A percentile compares a stretch with the other conserved stretches of the same genome.
Evolutionary conservation across 1,140 invertebrate genomes (phyloP).

Genomic region (Philaenus spumarius): DNA sequence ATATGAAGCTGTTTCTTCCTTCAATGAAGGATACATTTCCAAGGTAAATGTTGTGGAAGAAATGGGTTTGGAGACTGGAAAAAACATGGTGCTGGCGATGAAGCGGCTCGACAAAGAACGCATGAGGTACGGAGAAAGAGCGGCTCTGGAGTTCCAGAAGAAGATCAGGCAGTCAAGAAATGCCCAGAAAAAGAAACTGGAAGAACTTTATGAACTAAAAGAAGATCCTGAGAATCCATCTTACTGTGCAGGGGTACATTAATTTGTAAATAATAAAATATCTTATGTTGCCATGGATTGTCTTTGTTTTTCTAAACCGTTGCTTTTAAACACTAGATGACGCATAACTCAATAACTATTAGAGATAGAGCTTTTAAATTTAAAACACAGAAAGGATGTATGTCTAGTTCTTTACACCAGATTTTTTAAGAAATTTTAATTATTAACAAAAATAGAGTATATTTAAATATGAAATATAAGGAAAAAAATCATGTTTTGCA

Average conservation of each 20-base stretch:
- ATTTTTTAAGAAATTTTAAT: too few relatives aligned
- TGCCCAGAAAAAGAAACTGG: neutral
- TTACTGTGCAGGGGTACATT: slow-evolving; percentile 1
- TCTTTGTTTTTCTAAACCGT: neutral
- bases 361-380: too few relatives aligned
- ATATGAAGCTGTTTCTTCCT: neutral
- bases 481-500: too few relatives aligned
- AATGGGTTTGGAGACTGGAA: neutral
- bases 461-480: too few relatives aligned
- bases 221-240: neutral
- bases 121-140: neutral
- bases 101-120: neutral
- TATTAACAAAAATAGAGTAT: neutral
- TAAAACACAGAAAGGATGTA: neutral
- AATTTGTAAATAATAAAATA: too few relatives aligned
- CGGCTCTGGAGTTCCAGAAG: neutral
- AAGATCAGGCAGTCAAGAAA: neutral
- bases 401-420: neutral
- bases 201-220: neutral
- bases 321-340: neutral
- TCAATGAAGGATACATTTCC: neutral
- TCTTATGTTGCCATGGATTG: neutral
- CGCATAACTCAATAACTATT: neutral
- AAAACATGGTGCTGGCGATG: neutral
- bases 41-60: neutral